phyloP scores from a whole-genome alignment of 2,888 invertebrate genomes.

The Philaethria dido region DNA sequence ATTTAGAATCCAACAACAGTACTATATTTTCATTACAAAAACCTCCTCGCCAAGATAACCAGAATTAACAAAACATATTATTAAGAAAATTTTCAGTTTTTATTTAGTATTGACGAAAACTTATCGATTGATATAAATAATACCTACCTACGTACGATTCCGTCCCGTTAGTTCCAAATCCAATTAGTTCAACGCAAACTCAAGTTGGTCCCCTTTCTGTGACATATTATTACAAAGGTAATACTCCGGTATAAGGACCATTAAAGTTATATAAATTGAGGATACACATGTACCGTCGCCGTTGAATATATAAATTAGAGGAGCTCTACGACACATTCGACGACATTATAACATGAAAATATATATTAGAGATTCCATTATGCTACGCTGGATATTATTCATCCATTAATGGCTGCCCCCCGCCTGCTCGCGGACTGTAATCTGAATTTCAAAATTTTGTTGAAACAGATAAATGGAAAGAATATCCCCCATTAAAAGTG shows the following conservation, averaged over 20 bases:
- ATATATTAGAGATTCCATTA: conserved; percentile 63
- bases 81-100: neutral
- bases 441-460: conserved; percentile 67
- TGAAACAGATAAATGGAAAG: conserved; percentile 68
- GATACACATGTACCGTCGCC: conserved; percentile 13
- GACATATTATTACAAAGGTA: conserved; percentile 28
- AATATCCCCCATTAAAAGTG: conserved; percentile 57
- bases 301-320: conserved; percentile 21
- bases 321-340: conserved; percentile 9
- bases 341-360: conserved; percentile 30
- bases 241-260: conserved; percentile 10
- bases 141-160: neutral
- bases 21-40: too few relatives aligned
- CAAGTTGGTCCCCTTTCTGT: conserved; percentile 16
- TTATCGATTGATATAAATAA: neutral
- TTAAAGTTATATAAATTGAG: conserved; percentile 19
- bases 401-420: conserved; percentile 62
- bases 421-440: conserved; percentile 50
- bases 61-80: too few relatives aligned
- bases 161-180: conserved; percentile 11
- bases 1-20: too few relatives aligned
- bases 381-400: conserved; percentile 61
- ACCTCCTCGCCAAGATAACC: too few relatives aligned
- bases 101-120: neutral
- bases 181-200: conserved; percentile 23